A percentile compares a stretch with the other conserved stretches of the same genome.
Conservation (phyloP, 2,888 invertebrate genomes). For the Caenorhabditis sp. region DNA sequence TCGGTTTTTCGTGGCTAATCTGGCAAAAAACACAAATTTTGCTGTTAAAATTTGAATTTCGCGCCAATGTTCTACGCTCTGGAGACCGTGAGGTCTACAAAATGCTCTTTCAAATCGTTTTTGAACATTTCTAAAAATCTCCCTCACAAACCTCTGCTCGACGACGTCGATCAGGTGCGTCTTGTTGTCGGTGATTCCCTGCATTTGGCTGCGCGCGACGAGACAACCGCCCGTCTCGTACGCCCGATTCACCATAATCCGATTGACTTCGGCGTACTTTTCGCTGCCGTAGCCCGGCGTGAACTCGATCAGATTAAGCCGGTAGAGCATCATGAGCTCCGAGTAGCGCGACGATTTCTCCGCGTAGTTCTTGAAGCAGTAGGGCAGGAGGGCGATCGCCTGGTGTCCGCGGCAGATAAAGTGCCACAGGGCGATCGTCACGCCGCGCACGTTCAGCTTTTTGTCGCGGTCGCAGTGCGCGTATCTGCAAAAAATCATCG, state of each 20-base stretch:
- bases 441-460: conserved; percentile 65
- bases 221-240: conserved; percentile 69
- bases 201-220: conserved; percentile 69
- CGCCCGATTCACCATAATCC: conserved; percentile 68
- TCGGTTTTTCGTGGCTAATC: too few relatives aligned
- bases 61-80: too few relatives aligned
- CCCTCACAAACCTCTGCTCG: conserved; percentile 54
- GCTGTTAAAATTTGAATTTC: too few relatives aligned
- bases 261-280: conserved; percentile 71
- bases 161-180: conserved; percentile 62
- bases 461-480: conserved; percentile 66
- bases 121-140: neutral
- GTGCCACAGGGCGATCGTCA: conserved; percentile 70
- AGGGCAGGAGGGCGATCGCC: conserved; percentile 68
- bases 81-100: too few relatives aligned
- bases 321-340: conserved; percentile 65
- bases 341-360: conserved; percentile 66
- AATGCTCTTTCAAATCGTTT: too few relatives aligned
- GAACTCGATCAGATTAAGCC: conserved; percentile 69
- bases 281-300: conserved; percentile 70
- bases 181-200: conserved; percentile 67
- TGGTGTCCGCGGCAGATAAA: conserved; percentile 70
- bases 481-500: conserved; percentile 33
- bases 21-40: too few relatives aligned
- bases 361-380: conserved; percentile 70